Conservation (phyloP, 2,113 vertebrate genomes). For the Ariopsis seemanni region DNA sequence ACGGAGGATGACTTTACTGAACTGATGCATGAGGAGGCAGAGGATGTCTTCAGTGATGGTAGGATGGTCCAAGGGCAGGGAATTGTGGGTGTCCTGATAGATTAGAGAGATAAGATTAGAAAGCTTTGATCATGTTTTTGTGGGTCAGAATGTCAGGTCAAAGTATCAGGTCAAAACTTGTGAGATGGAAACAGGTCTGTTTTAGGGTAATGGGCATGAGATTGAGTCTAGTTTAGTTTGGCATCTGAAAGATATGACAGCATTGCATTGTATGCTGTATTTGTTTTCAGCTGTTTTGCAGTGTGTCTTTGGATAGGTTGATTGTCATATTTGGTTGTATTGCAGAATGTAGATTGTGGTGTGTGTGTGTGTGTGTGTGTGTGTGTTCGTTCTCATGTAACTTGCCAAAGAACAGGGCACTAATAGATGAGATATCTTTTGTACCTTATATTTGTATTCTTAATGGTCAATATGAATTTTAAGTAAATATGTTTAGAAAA, state of each 20-base stretch:
- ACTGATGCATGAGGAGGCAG: slow-evolving; percentile 70
- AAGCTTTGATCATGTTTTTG: not conserved
- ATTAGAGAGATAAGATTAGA: not conserved
- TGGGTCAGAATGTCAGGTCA: not conserved
- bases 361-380: slow-evolving; percentile 56
- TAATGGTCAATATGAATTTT: not conserved
- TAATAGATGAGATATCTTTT: not conserved
- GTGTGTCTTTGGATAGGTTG: not conserved
- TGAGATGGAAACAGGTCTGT: not conserved
- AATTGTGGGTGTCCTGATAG: slow-evolving; percentile 38
- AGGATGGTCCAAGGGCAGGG: slow-evolving; percentile 51
- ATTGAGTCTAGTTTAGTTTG: not conserved
- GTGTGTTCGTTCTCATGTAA: slow-evolving; percentile 65
- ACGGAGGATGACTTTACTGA: slow-evolving; percentile 67
- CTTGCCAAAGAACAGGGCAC: slow-evolving; percentile 1
- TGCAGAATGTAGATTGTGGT: not conserved
- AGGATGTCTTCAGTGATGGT: slow-evolving; percentile 76
- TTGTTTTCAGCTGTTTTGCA: not conserved
- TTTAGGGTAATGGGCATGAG: not conserved
- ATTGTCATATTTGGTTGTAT: slow-evolving; percentile 23
- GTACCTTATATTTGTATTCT: not conserved
- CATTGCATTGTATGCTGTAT: not conserved
- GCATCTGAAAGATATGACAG: not conserved
- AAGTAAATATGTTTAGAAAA: not conserved
- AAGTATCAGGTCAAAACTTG: not conserved